These are phyloP conservation scores for Agrotis exclamationis DNA, from an alignment of 2,888 invertebrate species.

Conservation along the genomic window DNA sequence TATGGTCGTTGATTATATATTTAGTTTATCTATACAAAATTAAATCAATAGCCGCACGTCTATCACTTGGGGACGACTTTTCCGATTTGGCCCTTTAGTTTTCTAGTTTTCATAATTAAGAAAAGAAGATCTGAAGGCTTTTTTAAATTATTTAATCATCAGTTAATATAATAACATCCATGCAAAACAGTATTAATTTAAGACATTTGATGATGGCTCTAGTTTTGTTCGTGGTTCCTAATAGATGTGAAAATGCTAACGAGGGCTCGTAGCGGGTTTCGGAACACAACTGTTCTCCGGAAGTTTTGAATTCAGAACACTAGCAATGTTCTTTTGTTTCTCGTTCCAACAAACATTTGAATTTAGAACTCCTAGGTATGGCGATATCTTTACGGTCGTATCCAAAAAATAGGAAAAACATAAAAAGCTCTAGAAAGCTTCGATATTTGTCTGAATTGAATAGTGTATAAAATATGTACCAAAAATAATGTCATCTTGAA, in stretches of 20 bases:
- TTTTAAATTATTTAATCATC: too few species aligned
- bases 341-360: slow-evolving; percentile 43
- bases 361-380: slow-evolving; percentile 10
- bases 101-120: too few species aligned
- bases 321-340: slow-evolving; percentile 31
- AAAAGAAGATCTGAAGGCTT: too few species aligned
- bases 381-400: not conserved
- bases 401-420: not conserved
- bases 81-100: too few species aligned
- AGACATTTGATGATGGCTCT: slow-evolving; percentile 12
- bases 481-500: not conserved
- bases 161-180: too few species aligned
- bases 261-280: slow-evolving; percentile 16
- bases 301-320: slow-evolving; percentile 41
- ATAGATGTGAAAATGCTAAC: slow-evolving; percentile 39
- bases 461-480: not conserved
- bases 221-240: slow-evolving; percentile 4
- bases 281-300: slow-evolving; percentile 21
- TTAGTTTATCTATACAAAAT: slow-evolving; percentile 1
- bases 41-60: not conserved
- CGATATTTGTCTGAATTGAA: not conserved
- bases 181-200: not conserved
- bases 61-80: too few species aligned
- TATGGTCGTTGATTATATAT: slow-evolving; percentile 8
- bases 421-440: not conserved